Evolutionary conservation across 2,888 invertebrate genomes (phyloP).

Genomic region (Drosophila testacea): DNA sequence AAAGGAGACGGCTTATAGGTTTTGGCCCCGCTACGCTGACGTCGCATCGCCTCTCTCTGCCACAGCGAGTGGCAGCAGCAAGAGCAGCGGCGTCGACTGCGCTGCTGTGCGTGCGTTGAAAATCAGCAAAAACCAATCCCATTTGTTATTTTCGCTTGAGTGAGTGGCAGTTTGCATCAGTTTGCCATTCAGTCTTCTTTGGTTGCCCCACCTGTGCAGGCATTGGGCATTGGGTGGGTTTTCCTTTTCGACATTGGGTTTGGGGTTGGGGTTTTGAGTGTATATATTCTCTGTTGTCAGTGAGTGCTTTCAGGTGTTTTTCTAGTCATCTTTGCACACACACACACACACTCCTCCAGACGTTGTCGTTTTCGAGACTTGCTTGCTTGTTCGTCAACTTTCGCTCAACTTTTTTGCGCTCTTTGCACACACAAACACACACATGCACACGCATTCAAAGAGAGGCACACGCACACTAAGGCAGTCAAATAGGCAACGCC

Average conservation of each 20-base stretch:
- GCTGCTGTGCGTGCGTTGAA: slow-evolving; percentile 70
- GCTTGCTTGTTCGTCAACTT: slow-evolving; percentile 52
- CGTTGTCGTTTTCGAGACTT: slow-evolving; percentile 30
- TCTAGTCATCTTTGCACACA: slow-evolving; percentile 48
- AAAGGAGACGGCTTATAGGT: slow-evolving; percentile 84
- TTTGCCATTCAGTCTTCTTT: slow-evolving; percentile 76
- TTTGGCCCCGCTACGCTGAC: slow-evolving; percentile 58
- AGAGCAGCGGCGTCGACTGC: slow-evolving; percentile 40
- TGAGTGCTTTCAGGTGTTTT: slow-evolving; percentile 77
- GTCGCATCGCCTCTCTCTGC: slow-evolving; percentile 57
- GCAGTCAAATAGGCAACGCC: slow-evolving; percentile 81
- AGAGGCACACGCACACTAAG: slow-evolving; percentile 42
- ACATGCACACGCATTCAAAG: slow-evolving; percentile 39
- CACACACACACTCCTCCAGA: slow-evolving; percentile 33
- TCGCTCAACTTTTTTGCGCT: slow-evolving; percentile 68
- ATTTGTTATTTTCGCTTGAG: slow-evolving; percentile 85
- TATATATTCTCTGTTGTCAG: slow-evolving; percentile 31
- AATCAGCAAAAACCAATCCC: slow-evolving; percentile 86
- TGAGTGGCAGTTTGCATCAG: slow-evolving; percentile 85
- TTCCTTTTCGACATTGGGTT: slow-evolving; percentile 4
- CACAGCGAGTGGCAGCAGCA: slow-evolving; percentile 31
- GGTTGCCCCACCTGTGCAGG: slow-evolving; percentile 69
- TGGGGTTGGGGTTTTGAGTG: slow-evolving; percentile 36
- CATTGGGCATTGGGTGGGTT: slow-evolving; percentile 59
- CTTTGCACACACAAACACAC: slow-evolving; percentile 48